Evolutionary conservation across 2,797 vertebrate species (phyloP).

Genomic region (Emys orbicularis): DNA sequence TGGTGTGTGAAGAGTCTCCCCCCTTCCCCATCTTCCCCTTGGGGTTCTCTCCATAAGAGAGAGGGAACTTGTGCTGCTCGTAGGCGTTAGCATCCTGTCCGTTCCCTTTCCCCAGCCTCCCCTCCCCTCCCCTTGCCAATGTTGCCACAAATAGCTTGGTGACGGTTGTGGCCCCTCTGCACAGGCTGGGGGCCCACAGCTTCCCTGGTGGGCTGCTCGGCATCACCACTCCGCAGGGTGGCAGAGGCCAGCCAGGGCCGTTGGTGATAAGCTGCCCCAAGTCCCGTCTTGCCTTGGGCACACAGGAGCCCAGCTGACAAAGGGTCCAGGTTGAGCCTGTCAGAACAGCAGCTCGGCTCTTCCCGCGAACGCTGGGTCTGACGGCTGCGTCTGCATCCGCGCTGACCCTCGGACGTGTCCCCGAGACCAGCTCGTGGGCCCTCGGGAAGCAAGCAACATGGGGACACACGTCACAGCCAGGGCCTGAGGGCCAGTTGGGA

Average conservation of each 20-base stretch:
- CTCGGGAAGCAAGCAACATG: not conserved
- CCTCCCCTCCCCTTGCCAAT: not conserved
- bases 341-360: not conserved
- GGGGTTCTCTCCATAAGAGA: not conserved
- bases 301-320: not conserved
- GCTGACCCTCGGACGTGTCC: not conserved
- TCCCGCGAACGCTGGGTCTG: not conserved
- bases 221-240: not conserved
- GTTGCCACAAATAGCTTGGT: not conserved
- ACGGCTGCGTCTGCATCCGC: too few species aligned
- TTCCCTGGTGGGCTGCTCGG: too few species aligned
- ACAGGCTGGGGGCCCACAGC: not conserved
- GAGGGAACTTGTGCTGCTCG: not conserved
- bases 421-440: not conserved
- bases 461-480: not conserved
- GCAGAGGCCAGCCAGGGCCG: too few species aligned
- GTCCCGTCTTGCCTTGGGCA: not conserved
- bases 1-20: too few species aligned
- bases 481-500: not conserved
- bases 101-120: not conserved
- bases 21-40: too few species aligned
- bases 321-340: not conserved
- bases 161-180: not conserved
- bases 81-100: not conserved
- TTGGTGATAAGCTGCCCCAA: not conserved